phyloP scores from a whole-genome alignment of 1,140 invertebrate genomes.

The Drosophila murphyi region DNA sequence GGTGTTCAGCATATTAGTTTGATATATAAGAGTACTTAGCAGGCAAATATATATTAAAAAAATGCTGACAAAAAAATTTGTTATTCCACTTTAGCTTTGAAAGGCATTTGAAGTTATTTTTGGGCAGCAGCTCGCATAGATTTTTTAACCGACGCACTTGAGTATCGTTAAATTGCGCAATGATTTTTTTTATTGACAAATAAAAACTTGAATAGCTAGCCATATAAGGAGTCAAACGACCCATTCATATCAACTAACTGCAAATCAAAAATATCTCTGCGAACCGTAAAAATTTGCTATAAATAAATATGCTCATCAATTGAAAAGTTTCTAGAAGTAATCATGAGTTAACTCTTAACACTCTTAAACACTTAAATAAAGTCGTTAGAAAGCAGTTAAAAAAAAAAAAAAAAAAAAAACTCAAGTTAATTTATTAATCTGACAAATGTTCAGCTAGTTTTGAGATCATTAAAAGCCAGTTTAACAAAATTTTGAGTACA shows the following conservation, averaged over 20 bases:
- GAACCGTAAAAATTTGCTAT: background rate
- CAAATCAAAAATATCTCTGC: background rate
- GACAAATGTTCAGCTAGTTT: no score
- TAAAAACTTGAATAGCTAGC: conserved; percentile 25
- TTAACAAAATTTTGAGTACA: no score
- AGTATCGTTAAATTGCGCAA: conserved; percentile 36
- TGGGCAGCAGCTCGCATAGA: conserved; percentile 4
- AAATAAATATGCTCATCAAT: conserved; percentile 3
- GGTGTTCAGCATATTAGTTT: conserved; percentile 66
- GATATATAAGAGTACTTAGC: conserved; percentile 68
- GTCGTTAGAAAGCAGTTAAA: no score
- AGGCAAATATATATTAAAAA: conserved; percentile 56
- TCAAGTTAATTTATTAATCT: no score
- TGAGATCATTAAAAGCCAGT: no score
- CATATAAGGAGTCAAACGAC: conserved; percentile 18
- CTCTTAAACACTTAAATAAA: no score
- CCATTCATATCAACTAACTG: conserved; percentile 20
- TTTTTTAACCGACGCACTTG: conserved; percentile 15
- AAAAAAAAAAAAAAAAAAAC: no score
- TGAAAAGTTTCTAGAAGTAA: background rate
- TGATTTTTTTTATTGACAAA: conserved; percentile 30
- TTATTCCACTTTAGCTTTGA: conserved; percentile 19
- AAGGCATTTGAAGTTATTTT: conserved; percentile 24
- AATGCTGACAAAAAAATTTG: conserved; percentile 63
- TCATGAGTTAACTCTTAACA: no score